phyloP scores from a whole-genome alignment of 2,888 invertebrate genomes.

The Kryphioiulus occultus region DNA sequence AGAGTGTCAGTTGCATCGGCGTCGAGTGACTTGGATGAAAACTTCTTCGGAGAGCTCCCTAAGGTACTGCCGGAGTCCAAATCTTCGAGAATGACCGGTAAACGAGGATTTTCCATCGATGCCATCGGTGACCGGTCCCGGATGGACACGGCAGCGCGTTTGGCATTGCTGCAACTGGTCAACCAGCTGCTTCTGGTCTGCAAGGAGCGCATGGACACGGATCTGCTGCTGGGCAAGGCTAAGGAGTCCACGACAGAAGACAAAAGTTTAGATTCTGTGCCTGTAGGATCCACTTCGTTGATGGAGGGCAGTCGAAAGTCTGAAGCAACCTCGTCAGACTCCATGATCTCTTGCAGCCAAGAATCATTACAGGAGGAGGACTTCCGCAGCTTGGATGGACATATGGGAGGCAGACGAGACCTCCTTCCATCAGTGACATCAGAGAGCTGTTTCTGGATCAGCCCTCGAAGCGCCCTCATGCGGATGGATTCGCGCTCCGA shows the following conservation, averaged over 20 bases:
- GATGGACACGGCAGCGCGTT: not conserved
- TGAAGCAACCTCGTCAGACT: not conserved
- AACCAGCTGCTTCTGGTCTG: not conserved
- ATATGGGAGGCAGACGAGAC: not conserved
- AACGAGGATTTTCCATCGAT: slow-evolving; percentile 2
- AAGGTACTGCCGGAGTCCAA: not conserved
- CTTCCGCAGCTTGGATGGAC: slow-evolving; percentile 29
- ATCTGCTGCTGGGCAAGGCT: not conserved
- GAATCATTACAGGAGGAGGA: slow-evolving; percentile 44
- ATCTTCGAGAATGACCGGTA: slow-evolving; percentile 46
- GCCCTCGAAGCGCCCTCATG: not conserved
- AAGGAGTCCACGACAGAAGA: not conserved
- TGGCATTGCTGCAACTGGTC: not conserved
- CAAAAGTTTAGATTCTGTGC: not conserved
- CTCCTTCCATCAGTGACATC: not conserved
- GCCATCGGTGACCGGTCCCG: not conserved
- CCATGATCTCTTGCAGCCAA: slow-evolving; percentile 32
- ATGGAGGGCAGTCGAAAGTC: slow-evolving; percentile 40
- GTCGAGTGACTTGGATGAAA: not conserved
- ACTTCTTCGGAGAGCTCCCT: not conserved
- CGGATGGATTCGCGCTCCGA: not conserved
- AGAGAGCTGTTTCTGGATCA: not conserved
- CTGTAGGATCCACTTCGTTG: slow-evolving; percentile 43
- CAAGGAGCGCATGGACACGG: not conserved
- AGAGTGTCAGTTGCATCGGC: not conserved